A percentile compares a stretch with the other conserved stretches of the same genome.
phyloP scores from a whole-genome alignment of 2,888 invertebrate genomes.

The Pasiphila rectangulata region DNA sequence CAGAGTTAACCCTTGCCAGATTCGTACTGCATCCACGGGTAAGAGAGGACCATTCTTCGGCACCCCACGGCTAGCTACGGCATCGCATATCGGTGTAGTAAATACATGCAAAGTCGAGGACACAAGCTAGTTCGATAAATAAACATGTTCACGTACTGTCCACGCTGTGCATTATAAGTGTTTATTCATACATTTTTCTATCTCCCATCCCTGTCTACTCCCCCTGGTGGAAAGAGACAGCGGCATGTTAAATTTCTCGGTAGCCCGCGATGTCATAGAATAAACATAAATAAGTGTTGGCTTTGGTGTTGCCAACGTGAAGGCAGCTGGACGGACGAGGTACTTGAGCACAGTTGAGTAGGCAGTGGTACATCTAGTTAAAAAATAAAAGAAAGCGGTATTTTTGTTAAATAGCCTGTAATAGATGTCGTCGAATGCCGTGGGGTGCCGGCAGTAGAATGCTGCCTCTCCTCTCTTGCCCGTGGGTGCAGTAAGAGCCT shows the following conservation, averaged over 20 bases:
- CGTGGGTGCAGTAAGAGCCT: too few species aligned
- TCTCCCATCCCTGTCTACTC: slow-evolving; percentile 32
- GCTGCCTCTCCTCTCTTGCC: too few species aligned
- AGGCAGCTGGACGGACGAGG: neutral
- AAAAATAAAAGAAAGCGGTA: too few species aligned
- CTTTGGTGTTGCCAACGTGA: neutral
- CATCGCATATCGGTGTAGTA: too few species aligned
- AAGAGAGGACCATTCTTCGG: too few species aligned
- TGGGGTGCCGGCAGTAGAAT: too few species aligned
- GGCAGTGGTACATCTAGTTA: neutral
- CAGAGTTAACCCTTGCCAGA: too few species aligned
- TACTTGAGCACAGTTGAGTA: neutral
- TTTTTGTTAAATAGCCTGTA: too few species aligned
- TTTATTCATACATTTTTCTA: slow-evolving; percentile 59
- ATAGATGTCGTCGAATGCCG: too few species aligned
- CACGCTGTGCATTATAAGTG: slow-evolving; percentile 29
- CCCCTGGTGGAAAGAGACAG: slow-evolving; percentile 39
- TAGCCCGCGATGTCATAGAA: slow-evolving; percentile 47
- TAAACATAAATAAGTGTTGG: slow-evolving; percentile 6
- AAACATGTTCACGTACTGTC: slow-evolving; percentile 1
- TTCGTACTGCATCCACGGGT: too few species aligned
- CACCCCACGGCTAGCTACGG: too few species aligned
- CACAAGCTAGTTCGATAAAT: neutral
- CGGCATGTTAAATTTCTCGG: slow-evolving; percentile 60
- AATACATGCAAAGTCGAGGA: neutral